Evolutionary conservation across 53 echinoderm and acorn worm genomes (phyloP).

Genomic region (Apostichopus leukothele): DNA sequence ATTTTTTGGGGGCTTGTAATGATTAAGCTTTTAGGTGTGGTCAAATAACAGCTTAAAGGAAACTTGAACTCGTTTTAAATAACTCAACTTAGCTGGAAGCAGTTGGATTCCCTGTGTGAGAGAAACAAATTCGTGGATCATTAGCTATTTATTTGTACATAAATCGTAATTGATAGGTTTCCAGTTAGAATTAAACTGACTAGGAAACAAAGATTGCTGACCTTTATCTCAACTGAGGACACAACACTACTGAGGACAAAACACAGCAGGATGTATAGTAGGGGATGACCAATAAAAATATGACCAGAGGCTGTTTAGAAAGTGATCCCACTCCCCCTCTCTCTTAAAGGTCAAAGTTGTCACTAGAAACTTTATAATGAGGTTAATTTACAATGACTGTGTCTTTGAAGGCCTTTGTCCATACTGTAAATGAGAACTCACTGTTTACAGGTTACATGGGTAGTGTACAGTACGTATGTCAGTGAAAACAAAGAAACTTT

Average conservation of each 20-base stretch:
- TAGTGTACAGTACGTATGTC: too few relatives aligned
- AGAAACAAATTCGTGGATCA: neutral
- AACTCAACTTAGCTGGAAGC: neutral
- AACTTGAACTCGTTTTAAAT: neutral
- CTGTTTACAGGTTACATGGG: too few relatives aligned
- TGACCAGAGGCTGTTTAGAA: too few relatives aligned
- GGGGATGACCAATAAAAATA: too few relatives aligned
- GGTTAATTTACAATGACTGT: too few relatives aligned
- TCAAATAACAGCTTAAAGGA: neutral
- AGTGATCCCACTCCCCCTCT: too few relatives aligned
- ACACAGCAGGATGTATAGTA: neutral
- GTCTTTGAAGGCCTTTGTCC: too few relatives aligned
- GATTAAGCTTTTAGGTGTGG: neutral
- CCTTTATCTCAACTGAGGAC: neutral
- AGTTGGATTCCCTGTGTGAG: neutral
- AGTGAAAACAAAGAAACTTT: too few relatives aligned
- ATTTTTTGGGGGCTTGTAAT: too few relatives aligned
- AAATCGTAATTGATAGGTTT: neutral
- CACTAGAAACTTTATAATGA: too few relatives aligned
- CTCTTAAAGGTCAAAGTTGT: too few relatives aligned
- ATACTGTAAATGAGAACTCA: too few relatives aligned
- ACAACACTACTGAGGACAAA: neutral
- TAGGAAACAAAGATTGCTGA: neutral
- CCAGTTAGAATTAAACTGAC: neutral
- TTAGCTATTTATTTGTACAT: neutral